Conservation (phyloP, 2,113 vertebrate genomes). For the Syngnathus scovelli region DNA sequence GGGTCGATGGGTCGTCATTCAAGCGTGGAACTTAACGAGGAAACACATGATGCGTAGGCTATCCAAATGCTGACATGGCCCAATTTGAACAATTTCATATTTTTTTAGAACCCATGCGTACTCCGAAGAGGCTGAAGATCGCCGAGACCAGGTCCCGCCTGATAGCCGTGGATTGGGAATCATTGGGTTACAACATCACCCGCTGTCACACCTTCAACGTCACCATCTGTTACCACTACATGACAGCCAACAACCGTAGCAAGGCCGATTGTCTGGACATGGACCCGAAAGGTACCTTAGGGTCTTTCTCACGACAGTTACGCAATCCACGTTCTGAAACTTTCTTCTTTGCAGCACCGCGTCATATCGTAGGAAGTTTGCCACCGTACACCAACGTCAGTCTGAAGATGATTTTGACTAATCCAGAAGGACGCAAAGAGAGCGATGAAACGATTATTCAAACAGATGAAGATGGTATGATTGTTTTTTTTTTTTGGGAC, state of each 20-base stretch:
- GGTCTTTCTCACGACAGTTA: too few species aligned
- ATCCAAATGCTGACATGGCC: not conserved
- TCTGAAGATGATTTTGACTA: slow-evolving; percentile 97
- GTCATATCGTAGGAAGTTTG: slow-evolving; percentile 86
- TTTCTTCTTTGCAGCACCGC: slow-evolving; percentile 70
- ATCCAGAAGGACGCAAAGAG: slow-evolving; percentile 95
- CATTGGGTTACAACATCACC: slow-evolving; percentile 96
- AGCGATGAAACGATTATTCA: slow-evolving; percentile 95
- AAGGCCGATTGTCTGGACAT: slow-evolving; percentile 94
- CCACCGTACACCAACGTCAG: slow-evolving; percentile 97
- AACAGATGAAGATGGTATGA: slow-evolving; percentile 92
- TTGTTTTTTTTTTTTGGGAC: not conserved
- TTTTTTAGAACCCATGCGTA: slow-evolving; percentile 90
- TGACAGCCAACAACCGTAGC: slow-evolving; percentile 81
- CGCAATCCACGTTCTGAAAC: not conserved
- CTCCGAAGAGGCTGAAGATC: slow-evolving; percentile 93
- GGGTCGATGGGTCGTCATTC: not conserved
- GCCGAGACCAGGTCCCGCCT: slow-evolving; percentile 88
- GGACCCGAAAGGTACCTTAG: slow-evolving; percentile 81
- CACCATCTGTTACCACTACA: slow-evolving; percentile 97
- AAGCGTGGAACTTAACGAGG: not conserved
- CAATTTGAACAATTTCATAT: slow-evolving; percentile 5
- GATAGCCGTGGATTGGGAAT: slow-evolving; percentile 97
- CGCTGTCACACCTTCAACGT: slow-evolving; percentile 98
- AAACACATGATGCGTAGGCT: not conserved